Conservation (phyloP, 2,113 vertebrate genomes). For the Urocitellus parryii region DNA sequence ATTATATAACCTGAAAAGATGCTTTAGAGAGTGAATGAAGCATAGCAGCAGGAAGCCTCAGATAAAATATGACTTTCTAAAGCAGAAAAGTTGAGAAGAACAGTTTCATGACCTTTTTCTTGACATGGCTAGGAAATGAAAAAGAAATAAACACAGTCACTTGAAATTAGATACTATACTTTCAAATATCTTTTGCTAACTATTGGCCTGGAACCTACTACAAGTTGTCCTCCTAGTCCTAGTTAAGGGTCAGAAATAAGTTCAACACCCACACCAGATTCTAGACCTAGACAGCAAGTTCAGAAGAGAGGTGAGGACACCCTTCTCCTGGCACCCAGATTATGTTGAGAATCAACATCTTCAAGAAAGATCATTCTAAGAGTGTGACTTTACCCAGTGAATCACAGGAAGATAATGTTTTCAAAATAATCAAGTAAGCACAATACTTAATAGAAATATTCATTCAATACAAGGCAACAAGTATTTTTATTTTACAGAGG, state of each 20-base stretch:
- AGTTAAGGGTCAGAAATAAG: not conserved
- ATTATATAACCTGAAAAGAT: slow-evolving; percentile 26
- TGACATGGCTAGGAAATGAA: slow-evolving; percentile 28
- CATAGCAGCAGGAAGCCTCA: not conserved
- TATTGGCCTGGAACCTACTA: not conserved
- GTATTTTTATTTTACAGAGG: not conserved
- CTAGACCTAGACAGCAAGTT: not conserved
- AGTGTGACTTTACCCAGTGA: not conserved
- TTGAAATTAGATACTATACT: not conserved
- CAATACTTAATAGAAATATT: slow-evolving; percentile 8
- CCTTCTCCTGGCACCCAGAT: not conserved
- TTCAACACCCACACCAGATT: not conserved
- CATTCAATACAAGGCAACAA: not conserved
- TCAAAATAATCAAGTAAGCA: slow-evolving; percentile 34
- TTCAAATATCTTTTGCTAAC: slow-evolving; percentile 1
- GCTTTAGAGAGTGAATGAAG: slow-evolving; percentile 27
- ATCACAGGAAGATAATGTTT: not conserved
- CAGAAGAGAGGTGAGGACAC: not conserved
- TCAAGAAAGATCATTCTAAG: not conserved
- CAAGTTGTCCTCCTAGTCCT: not conserved
- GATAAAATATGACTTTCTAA: slow-evolving; percentile 44
- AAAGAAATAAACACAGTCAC: slow-evolving; percentile 27
- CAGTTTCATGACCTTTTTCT: not conserved
- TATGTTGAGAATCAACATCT: not conserved
- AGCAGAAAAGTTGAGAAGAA: slow-evolving; percentile 14